Conservation (phyloP, 2,113 vertebrate species). For the Gambusia affinis region DNA sequence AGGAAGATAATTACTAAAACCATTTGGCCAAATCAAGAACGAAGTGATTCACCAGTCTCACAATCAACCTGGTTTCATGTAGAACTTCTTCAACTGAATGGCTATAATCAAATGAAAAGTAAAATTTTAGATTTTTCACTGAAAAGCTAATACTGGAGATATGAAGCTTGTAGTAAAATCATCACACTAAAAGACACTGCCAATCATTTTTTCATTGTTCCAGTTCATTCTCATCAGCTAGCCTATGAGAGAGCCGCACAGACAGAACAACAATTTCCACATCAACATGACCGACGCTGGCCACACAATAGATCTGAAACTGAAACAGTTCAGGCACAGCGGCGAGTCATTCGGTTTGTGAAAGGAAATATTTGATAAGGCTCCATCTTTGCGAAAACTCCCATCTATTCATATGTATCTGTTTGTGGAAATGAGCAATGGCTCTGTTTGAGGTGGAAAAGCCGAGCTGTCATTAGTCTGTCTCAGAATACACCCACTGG, state of each 20-base stretch:
- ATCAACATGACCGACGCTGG: slow-evolving; percentile 53
- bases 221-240: slow-evolving; percentile 39
- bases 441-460: slow-evolving; percentile 63
- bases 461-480: slow-evolving; percentile 69
- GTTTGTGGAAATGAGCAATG: slow-evolving; percentile 60
- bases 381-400: slow-evolving; percentile 39
- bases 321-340: slow-evolving; percentile 33
- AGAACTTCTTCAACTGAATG: background rate
- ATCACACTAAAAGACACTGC: slow-evolving; percentile 29
- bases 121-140: background rate
- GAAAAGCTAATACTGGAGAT: background rate
- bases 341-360: slow-evolving; percentile 40
- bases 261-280: slow-evolving; percentile 46
- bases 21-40: background rate
- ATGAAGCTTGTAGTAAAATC: slow-evolving; percentile 19
- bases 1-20: background rate
- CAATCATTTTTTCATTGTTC: slow-evolving; percentile 35
- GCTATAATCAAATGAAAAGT: background rate
- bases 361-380: slow-evolving; percentile 51
- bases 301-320: slow-evolving; percentile 44
- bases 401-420: slow-evolving; percentile 42
- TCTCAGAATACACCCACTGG: slow-evolving; percentile 68
- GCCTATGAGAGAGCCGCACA: slow-evolving; percentile 19
- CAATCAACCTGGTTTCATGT: background rate
- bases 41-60: background rate